Evolutionary conservation across 2,113 vertebrate species (phyloP).

Genomic region (Myrmophylax atrothorax): DNA sequence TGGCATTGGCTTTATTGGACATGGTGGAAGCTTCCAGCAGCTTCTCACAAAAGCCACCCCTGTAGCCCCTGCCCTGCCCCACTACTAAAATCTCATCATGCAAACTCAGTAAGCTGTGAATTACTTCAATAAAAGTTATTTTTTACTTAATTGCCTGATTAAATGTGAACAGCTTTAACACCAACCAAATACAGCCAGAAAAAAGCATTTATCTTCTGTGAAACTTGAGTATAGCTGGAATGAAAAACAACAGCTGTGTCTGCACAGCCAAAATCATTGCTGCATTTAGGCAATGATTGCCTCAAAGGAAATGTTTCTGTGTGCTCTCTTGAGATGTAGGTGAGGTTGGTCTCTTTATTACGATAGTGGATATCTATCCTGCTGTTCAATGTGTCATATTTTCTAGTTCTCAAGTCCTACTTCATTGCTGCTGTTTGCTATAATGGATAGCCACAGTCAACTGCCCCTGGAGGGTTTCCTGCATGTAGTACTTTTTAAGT

Average conservation of each 20-base stretch:
- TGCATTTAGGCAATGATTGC: neutral
- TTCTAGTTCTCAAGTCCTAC: neutral
- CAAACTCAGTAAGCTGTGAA: neutral
- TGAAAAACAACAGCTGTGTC: fast-evolving
- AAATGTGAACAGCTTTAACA: neutral
- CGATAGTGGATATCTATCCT: neutral
- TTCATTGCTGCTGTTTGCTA: neutral
- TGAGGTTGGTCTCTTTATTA: neutral
- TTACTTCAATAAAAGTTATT: neutral
- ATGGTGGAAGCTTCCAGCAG: neutral
- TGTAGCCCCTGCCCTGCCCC: neutral
- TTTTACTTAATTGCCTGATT: neutral
- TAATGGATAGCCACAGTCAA: neutral
- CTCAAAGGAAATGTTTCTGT: neutral
- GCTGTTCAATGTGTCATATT: neutral
- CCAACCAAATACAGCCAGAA: neutral
- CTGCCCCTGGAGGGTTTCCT: neutral
- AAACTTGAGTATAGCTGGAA: neutral
- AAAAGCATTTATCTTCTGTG: neutral
- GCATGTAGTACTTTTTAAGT: neutral
- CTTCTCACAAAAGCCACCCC: neutral
- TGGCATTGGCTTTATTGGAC: neutral
- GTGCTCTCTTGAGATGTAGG: neutral
- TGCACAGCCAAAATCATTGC: neutral
- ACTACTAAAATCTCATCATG: neutral